Evolutionary conservation across 1,140 invertebrate genomes (phyloP), one percentile per base, ranked within the genome.

Genomic region (Drosophila nebulosa): DNA sequence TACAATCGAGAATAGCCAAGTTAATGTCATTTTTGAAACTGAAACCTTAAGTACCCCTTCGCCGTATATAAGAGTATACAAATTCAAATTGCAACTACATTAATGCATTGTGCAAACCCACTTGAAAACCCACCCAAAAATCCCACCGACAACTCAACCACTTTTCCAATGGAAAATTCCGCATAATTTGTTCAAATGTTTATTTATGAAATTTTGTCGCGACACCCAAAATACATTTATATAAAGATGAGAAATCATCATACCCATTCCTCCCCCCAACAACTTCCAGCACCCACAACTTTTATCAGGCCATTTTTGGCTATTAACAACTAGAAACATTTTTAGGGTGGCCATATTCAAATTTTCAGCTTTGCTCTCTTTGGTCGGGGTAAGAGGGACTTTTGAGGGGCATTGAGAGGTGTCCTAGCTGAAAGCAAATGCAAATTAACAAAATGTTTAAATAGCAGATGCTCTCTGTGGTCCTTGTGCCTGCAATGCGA

Each of bases 181-280:
- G 81, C 83, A 85, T 86, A 86, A 85, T 85, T 80, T 80, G 24
- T 18, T 30, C 55, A 35, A 76, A 85, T 85, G 77, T 86, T 80
- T 85, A 85, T 85, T 85, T 85, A 85, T 85, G 80, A 80, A 84
- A 80, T 79, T 74, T 74, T 74, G 76, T 73, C 80, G 73, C 74
- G 50, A n/a, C 36, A 46, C 58, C 60, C 65, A 30, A 30, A 46
- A 46, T 10, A 21, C 39, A 46, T 46, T 46, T 18, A 57, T 36
- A 57, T 14, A 57, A 56, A 58, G 30, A 58, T 55, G 56, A 36
- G 18, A 58, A 58, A 36, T 39, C 64, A 36, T 21, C 50, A 10
- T 39, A 71, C 39, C 39, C 22, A 35, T 21, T 22, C 32, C 12
- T 42, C 21, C 24, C 24, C 30, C 39, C 0, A 42, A 42, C 26